A percentile compares a stretch with the other conserved stretches of the same genome.
phyloP scores from a whole-genome alignment of 2,888 invertebrate genomes.

The Patella caerulea region DNA sequence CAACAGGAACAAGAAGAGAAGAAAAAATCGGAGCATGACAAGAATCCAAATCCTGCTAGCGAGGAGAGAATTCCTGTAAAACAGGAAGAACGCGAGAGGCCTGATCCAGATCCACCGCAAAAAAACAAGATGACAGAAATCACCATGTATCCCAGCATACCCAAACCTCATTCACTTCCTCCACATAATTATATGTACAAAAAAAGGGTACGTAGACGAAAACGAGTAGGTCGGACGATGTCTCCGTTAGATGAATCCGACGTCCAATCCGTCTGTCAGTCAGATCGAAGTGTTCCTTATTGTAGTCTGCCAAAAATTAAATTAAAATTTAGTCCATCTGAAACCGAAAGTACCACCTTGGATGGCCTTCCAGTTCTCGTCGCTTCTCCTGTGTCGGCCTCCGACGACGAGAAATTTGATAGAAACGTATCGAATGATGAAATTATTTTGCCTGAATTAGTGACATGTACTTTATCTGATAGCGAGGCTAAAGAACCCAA shows the following conservation, averaged over 20 bases:
- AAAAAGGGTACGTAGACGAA: slow-evolving; percentile 33
- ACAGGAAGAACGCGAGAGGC: neutral
- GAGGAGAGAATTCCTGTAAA: neutral
- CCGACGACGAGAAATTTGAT: neutral
- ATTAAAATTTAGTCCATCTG: neutral
- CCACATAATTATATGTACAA: slow-evolving; percentile 55
- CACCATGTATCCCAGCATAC: slow-evolving; percentile 54
- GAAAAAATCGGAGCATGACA: slow-evolving; percentile 38
- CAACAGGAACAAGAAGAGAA: slow-evolving; percentile 21
- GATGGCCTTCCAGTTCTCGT: neutral
- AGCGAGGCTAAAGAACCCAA: slow-evolving; percentile 8
- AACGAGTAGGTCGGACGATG: neutral
- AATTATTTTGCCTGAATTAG: neutral
- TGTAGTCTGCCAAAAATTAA: neutral
- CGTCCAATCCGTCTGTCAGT: neutral
- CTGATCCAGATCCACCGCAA: slow-evolving; percentile 26
- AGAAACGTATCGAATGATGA: neutral
- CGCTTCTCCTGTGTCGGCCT: neutral
- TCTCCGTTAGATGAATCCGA: neutral
- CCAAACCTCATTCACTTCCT: slow-evolving; percentile 61
- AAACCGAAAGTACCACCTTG: neutral
- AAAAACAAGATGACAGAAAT: slow-evolving; percentile 45
- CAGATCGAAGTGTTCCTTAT: neutral
- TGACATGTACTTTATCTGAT: neutral
- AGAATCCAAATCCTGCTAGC: slow-evolving; percentile 24